Evolutionary conservation across 1,140 invertebrate genomes (phyloP), one percentile per base, ranked within the genome.

Genomic region (Lucilia sericata): DNA sequence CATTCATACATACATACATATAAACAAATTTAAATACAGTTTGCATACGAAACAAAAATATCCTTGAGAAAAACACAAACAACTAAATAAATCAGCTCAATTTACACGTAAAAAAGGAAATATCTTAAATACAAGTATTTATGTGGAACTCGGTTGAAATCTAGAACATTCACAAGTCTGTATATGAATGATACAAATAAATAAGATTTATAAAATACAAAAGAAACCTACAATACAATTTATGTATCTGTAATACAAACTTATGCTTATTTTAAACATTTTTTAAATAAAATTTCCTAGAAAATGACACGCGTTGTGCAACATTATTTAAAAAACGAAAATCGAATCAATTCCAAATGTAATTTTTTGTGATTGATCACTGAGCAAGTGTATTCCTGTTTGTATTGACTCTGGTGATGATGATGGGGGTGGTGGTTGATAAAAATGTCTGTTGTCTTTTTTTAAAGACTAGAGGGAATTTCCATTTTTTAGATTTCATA

Each of bases 331-430:
- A 49, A 47, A 49, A 12, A 36, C 3, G 25, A 13, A 76, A 42
- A n/a, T 17, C 21, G 30, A 75, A 21, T 42, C 42, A 0, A 42
- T 10, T 42, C 5, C 42, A 42, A 42, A 42, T 42, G 42, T 42
- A 42, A 2, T 42, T 30, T 80, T 76, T 49, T 80, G 76, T 80
- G 76, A 80, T 80, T 80, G 76, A 80, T 80, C 76, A 80, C 76
- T 80, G 21, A 80, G 47, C 76, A 80, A 80, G 76, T 80, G 76
- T 42, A 80, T 80, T 42, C 42, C 42, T 42, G 10, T 7, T 42
- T 5, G 42, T 7, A 42, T 42, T 42, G 42, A 42, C 42, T 42
- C 10, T 42, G 42, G 5, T 10, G 25, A 30, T 42, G 42, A 7
- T 42, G 42, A 2, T 7, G 42, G 0, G 2, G 42, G 5, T 42